A percentile compares a stretch with the other conserved stretches of the same genome.
Evolutionary conservation across 2,113 vertebrate species (phyloP).

Genomic region (Ptilorrhoa leucosticta): DNA sequence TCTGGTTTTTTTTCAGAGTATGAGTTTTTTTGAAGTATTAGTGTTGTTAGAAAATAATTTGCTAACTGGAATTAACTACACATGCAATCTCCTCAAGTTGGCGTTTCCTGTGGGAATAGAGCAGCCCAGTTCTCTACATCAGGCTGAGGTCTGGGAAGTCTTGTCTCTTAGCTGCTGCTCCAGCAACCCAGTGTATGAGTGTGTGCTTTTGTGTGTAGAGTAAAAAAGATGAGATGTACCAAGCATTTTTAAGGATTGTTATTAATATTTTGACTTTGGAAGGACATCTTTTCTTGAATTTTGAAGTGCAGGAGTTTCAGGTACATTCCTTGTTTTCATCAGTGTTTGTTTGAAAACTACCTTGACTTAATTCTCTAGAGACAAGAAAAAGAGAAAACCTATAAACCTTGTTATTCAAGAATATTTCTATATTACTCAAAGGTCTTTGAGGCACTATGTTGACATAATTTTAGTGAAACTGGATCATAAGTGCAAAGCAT

Average conservation of each 20-base stretch:
- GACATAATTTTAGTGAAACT: background rate
- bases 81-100: accelerated
- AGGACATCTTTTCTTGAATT: background rate
- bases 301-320: background rate
- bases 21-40: background rate
- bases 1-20: background rate
- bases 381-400: background rate
- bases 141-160: background rate
- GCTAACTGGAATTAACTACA: background rate
- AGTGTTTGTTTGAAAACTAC: background rate
- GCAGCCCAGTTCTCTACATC: background rate
- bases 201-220: background rate
- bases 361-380: background rate
- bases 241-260: background rate
- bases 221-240: background rate
- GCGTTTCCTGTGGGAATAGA: accelerated
- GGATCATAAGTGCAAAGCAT: background rate
- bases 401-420: background rate
- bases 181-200: accelerated
- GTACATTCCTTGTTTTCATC: background rate
- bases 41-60: background rate
- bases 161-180: background rate
- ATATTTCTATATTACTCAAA: background rate
- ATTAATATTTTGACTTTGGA: background rate
- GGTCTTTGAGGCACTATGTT: background rate